phyloP scores from a whole-genome alignment of 2,888 invertebrate genomes.

The Shargacucullia verbasci region DNA sequence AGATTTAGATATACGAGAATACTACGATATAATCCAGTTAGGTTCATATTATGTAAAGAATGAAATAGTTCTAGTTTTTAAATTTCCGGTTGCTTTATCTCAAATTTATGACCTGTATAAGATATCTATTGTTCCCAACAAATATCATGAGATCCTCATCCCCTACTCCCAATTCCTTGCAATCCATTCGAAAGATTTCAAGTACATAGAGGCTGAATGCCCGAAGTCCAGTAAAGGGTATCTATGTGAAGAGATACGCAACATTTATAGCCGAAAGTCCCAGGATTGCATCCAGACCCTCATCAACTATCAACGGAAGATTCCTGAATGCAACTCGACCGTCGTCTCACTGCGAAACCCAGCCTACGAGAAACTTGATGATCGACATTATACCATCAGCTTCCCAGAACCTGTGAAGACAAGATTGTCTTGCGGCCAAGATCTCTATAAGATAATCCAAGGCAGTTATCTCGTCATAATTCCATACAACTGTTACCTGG shows the following conservation, averaged over 20 bases:
- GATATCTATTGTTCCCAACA: slow-evolving; percentile 18
- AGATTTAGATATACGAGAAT: slow-evolving; percentile 14
- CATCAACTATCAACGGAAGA: slow-evolving; percentile 4
- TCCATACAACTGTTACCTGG: background rate
- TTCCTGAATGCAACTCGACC: background rate
- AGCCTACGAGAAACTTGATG: slow-evolving; percentile 16
- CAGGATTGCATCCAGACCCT: slow-evolving; percentile 13
- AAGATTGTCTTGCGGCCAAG: background rate
- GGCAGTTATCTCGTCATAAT: background rate
- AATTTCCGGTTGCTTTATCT: slow-evolving; percentile 15
- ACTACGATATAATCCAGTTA: slow-evolving; percentile 13
- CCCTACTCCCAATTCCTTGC: slow-evolving; percentile 6
- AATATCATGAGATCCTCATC: slow-evolving; percentile 8
- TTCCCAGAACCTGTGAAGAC: slow-evolving; percentile 6
- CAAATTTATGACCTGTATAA: slow-evolving; percentile 14
- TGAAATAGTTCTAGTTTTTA: background rate
- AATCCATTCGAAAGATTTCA: too few relatives aligned
- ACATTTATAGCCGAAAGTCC: background rate
- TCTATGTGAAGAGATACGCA: slow-evolving; percentile 13
- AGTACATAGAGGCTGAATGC: too few relatives aligned
- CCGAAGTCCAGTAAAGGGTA: too few relatives aligned
- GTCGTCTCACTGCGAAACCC: background rate
- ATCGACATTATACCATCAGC: slow-evolving; percentile 8
- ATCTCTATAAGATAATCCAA: background rate
- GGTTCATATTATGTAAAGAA: slow-evolving; percentile 6